phyloP scores from a whole-genome alignment of 1,140 invertebrate species.

The Periplaneta americana region DNA sequence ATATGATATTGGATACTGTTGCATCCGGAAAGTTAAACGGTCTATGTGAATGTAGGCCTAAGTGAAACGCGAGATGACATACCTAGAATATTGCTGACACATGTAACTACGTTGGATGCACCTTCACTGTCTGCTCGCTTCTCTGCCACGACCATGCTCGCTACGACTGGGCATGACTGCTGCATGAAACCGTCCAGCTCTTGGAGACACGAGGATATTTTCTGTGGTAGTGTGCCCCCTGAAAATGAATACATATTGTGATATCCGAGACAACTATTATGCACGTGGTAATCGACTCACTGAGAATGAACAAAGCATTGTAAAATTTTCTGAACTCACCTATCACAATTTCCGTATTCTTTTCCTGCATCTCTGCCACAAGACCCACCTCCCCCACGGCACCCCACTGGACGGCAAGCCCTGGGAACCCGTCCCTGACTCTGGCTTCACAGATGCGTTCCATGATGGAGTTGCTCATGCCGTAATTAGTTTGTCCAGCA shows the following conservation, averaged over 20 bases:
- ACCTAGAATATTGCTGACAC: slow-evolving; percentile 59
- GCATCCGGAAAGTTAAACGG: too few relatives aligned
- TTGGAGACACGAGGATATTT: slow-evolving; percentile 50
- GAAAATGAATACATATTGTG: slow-evolving; percentile 29
- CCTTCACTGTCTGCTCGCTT: slow-evolving; percentile 29
- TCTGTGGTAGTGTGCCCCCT: slow-evolving; percentile 55
- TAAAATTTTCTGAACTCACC: background rate
- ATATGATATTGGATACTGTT: too few relatives aligned
- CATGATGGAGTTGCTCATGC: slow-evolving; percentile 60
- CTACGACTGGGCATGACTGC: slow-evolving; percentile 46
- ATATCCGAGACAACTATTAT: background rate
- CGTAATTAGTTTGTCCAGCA: slow-evolving; percentile 61
- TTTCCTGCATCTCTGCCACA: slow-evolving; percentile 75
- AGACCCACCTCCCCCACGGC: slow-evolving; percentile 58
- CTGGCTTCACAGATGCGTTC: slow-evolving; percentile 55
- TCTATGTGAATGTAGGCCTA: too few relatives aligned
- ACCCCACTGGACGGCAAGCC: slow-evolving; percentile 30
- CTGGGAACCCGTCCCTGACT: slow-evolving; percentile 41
- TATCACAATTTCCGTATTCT: slow-evolving; percentile 46
- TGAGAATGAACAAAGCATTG: background rate
- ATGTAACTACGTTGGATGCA: slow-evolving; percentile 53
- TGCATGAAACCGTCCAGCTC: slow-evolving; percentile 29
- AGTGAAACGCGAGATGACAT: too few relatives aligned
- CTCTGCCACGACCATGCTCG: slow-evolving; percentile 47
- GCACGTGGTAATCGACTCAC: background rate